These are phyloP conservation scores for Catagonus wagneri DNA, from an alignment of 2,113 vertebrate species.

Conservation along the genomic window DNA sequence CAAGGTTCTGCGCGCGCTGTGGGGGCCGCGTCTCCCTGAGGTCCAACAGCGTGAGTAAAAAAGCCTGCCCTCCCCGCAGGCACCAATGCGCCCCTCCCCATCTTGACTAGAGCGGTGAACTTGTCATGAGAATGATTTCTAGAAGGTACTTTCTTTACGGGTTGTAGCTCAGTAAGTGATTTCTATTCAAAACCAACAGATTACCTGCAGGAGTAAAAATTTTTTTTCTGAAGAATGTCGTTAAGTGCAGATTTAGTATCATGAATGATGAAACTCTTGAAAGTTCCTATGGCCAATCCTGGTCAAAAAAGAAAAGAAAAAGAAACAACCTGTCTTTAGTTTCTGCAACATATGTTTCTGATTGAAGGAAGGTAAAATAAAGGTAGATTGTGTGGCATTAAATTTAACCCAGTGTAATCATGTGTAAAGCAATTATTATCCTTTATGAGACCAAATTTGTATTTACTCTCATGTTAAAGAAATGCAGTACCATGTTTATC, in stretches of 20 bases:
- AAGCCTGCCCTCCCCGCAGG: no score
- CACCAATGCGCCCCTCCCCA: no score
- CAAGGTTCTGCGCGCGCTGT: slow-evolving; percentile 98
- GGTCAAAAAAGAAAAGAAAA: not conserved
- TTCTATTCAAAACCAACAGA: not conserved
- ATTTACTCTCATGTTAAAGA: slow-evolving; percentile 21
- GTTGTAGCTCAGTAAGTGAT: not conserved
- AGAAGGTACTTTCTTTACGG: not conserved
- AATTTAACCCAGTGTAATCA: not conserved
- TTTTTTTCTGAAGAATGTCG: slow-evolving; percentile 5
- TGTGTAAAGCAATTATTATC: not conserved
- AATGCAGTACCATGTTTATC: not conserved
- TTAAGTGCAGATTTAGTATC: not conserved
- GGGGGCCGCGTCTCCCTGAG: slow-evolving; percentile 98
- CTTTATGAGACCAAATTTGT: not conserved
- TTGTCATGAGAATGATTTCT: not conserved
- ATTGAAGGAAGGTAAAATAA: not conserved
- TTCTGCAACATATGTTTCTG: not conserved
- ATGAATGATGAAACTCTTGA: not conserved
- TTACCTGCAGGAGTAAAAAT: not conserved
- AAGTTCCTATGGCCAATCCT: not conserved
- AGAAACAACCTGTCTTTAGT: not conserved
- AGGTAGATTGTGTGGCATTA: not conserved
- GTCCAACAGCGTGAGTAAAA: slow-evolving; percentile 94
- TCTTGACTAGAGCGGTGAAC: not conserved